phyloP scores from a whole-genome alignment of 2,797 vertebrate genomes.

The Ceryle rudis region DNA sequence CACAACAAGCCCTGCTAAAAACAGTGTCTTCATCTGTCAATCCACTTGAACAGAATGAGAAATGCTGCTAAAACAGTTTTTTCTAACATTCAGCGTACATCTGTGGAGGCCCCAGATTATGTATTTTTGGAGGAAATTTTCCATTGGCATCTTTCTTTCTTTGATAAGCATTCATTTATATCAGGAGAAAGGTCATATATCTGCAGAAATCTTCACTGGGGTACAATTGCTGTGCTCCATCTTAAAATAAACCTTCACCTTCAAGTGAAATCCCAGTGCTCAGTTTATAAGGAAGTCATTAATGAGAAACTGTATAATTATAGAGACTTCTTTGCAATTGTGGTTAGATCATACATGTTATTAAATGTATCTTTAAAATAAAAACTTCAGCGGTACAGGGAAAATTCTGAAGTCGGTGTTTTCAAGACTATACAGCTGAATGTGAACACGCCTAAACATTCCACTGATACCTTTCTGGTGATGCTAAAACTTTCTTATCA shows the following conservation, averaged over 20 bases:
- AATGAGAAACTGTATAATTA: constrained; percentile 17
- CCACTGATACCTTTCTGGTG: background rate
- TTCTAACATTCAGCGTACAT: background rate
- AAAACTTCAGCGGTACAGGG: background rate
- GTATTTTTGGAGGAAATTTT: background rate
- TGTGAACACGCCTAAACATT: background rate
- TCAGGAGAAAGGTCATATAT: background rate
- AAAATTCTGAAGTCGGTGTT: background rate
- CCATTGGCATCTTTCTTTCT: background rate
- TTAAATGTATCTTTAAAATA: background rate
- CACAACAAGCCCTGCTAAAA: no score
- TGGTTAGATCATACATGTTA: background rate
- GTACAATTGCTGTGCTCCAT: background rate
- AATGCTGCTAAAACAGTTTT: background rate
- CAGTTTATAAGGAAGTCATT: background rate
- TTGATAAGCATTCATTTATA: background rate
- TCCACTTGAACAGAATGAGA: background rate
- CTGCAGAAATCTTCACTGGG: background rate
- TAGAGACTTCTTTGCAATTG: background rate
- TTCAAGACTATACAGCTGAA: background rate
- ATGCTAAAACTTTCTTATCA: background rate
- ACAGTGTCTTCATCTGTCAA: no score
- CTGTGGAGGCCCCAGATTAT: background rate
- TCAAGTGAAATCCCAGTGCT: background rate
- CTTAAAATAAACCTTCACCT: background rate